Conservation (phyloP, 2,113 vertebrate genomes). For the Sula dactylatra region DNA sequence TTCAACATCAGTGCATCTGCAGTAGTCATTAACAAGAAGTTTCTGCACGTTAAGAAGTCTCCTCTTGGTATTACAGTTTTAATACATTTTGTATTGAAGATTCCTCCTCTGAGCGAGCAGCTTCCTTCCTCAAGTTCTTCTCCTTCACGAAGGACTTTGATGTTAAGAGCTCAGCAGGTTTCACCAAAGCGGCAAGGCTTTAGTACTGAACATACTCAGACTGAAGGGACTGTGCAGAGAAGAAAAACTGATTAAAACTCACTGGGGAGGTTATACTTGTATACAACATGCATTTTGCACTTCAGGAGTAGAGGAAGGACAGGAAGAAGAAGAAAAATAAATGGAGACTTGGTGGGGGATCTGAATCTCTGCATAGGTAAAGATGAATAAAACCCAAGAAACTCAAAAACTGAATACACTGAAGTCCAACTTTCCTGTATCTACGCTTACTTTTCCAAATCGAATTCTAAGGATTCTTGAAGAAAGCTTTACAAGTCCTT, state of each 20-base stretch:
- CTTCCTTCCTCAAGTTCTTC: slow-evolving; percentile 1
- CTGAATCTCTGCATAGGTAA: not conserved
- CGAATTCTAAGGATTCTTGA: not conserved
- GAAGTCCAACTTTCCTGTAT: not conserved
- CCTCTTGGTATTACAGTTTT: slow-evolving; percentile 18
- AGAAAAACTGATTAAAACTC: slow-evolving; percentile 70
- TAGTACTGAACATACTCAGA: slow-evolving; percentile 91
- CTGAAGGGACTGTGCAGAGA: slow-evolving; percentile 89
- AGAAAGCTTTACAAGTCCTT: not conserved
- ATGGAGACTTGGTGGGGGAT: not conserved
- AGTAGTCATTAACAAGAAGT: slow-evolving; percentile 59
- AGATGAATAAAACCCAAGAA: not conserved
- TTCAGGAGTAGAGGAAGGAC: not conserved
- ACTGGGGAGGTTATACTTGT: not conserved
- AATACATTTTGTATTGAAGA: slow-evolving; percentile 24
- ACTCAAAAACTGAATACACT: not conserved
- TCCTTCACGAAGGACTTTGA: not conserved
- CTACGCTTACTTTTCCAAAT: not conserved
- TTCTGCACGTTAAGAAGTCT: slow-evolving; percentile 43
- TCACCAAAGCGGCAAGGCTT: slow-evolving; percentile 74
- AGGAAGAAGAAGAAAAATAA: not conserved
- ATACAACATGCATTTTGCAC: not conserved
- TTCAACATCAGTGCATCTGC: slow-evolving; percentile 68
- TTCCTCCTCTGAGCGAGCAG: slow-evolving; percentile 9
- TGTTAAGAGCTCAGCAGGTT: slow-evolving; percentile 32